These are phyloP conservation scores for Isotomurus palustris DNA, from an alignment of 2,888 invertebrate species.

Conservation along the genomic window DNA sequence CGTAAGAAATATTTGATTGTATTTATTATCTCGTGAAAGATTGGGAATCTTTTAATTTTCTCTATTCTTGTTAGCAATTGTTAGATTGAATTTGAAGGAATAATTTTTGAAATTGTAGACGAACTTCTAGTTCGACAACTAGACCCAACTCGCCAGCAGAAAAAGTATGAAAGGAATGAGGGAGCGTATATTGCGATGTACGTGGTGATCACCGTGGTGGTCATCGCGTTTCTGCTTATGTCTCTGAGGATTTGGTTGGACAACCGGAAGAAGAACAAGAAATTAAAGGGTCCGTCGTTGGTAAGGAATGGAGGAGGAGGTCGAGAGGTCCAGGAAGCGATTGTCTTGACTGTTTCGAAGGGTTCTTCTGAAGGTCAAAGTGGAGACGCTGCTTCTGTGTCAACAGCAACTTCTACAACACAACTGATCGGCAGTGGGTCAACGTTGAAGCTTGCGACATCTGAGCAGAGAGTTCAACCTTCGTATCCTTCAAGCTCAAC, in stretches of 20 bases:
- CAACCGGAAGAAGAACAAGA: conserved; percentile 1
- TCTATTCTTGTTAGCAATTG: neutral
- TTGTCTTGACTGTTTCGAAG: too few species aligned
- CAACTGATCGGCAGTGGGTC: too few species aligned
- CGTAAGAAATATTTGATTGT: too few species aligned
- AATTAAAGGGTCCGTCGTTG: conserved; percentile 6
- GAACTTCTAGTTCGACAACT: conserved; percentile 12
- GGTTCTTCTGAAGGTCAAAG: too few species aligned
- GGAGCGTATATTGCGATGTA: conserved; percentile 29
- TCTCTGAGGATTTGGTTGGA: conserved; percentile 25
- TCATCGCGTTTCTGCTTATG: conserved; percentile 28
- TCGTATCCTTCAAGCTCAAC: too few species aligned
- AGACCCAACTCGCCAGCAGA: conserved; percentile 20
- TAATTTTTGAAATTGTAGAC: conserved; percentile 27
- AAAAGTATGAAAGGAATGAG: conserved; percentile 6
- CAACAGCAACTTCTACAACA: too few species aligned
- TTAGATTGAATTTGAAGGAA: neutral
- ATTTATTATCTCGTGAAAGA: neutral
- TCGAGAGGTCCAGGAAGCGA: neutral
- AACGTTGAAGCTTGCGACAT: too few species aligned
- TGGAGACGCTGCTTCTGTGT: too few species aligned
- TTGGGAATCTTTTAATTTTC: neutral
- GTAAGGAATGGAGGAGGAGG: neutral
- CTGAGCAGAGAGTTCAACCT: too few species aligned
- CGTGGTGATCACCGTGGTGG: conserved; percentile 25